These are phyloP conservation scores for Echeneis naucrates DNA, from an alignment of 2,797 vertebrate genomes.

Conservation along the genomic window DNA sequence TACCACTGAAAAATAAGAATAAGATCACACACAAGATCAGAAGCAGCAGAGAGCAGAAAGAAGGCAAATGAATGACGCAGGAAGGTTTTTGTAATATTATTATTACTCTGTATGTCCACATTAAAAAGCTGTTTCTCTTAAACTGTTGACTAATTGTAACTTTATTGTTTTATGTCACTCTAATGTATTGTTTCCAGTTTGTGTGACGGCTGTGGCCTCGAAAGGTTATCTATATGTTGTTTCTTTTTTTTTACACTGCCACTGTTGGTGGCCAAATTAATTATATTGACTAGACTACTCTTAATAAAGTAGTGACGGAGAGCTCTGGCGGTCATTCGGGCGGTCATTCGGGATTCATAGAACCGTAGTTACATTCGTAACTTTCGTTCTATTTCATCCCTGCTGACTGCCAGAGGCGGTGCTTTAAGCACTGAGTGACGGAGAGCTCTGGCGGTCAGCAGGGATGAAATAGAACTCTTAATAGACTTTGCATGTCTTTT, in stretches of 20 bases:
- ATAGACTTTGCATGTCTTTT: too few species aligned
- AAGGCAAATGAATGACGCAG: not conserved
- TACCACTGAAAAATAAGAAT: conserved; percentile 91
- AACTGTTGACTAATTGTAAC: conserved; percentile 6
- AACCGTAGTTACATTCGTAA: too few species aligned
- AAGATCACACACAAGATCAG: not conserved
- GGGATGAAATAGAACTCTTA: too few species aligned
- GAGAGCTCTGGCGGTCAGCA: too few species aligned
- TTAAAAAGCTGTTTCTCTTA: not conserved
- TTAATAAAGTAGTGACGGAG: too few species aligned
- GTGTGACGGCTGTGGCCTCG: not conserved
- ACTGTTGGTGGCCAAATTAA: conserved; percentile 2
- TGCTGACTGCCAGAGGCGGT: too few species aligned
- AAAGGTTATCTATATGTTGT: too few species aligned
- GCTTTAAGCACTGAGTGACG: too few species aligned
- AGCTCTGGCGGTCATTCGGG: too few species aligned
- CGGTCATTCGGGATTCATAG: too few species aligned
- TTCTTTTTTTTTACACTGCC: not conserved
- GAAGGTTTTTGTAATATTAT: not conserved
- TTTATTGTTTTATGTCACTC: not conserved
- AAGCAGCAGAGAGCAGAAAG: not conserved
- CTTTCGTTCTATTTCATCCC: too few species aligned
- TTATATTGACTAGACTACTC: conserved; percentile 12
- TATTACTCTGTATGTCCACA: not conserved
- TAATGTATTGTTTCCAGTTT: not conserved